Evolutionary conservation across 37 sponge, comb jelly and placozoan species (phyloP).

Genomic region (Aphrocallistes beatrix): DNA sequence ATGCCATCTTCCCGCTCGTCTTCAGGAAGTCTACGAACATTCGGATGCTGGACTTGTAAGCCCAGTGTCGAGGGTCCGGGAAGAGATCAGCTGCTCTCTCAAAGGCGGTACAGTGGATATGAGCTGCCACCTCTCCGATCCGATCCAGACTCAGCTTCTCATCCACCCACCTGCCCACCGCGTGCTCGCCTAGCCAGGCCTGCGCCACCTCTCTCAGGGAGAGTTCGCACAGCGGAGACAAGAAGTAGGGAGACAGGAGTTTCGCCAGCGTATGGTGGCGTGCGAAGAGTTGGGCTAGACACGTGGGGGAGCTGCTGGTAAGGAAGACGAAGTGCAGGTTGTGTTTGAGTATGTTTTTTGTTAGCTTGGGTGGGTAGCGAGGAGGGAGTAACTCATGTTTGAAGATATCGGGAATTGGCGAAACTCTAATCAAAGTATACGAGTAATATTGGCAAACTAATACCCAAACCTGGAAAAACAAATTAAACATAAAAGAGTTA

Average conservation of each 20-base stretch:
- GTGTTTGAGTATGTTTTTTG: neutral
- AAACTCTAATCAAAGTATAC: neutral
- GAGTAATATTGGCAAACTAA: too few relatives aligned
- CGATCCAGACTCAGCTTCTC: neutral
- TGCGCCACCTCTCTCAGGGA: conserved; percentile 12
- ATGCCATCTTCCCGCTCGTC: neutral
- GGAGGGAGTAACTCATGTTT: neutral
- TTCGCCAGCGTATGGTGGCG: neutral
- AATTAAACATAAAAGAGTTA: neutral
- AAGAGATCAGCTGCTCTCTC: neutral
- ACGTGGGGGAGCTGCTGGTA: neutral
- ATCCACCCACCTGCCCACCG: conserved; percentile 6
- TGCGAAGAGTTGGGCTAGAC: neutral
- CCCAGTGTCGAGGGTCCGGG: neutral
- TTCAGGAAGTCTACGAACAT: conserved; percentile 7
- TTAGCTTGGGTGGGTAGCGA: neutral
- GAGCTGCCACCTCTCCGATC: neutral
- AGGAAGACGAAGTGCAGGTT: neutral
- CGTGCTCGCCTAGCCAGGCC: neutral
- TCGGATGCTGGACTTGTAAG: neutral
- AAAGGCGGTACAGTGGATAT: conserved; percentile 9
- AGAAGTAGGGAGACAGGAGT: neutral
- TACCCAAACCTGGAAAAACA: neutral
- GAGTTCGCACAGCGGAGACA: neutral
- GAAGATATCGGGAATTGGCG: conserved; percentile 1